Evolutionary conservation across 2,797 vertebrate genomes (phyloP).

Genomic region (Sebastes vulpes): DNA sequence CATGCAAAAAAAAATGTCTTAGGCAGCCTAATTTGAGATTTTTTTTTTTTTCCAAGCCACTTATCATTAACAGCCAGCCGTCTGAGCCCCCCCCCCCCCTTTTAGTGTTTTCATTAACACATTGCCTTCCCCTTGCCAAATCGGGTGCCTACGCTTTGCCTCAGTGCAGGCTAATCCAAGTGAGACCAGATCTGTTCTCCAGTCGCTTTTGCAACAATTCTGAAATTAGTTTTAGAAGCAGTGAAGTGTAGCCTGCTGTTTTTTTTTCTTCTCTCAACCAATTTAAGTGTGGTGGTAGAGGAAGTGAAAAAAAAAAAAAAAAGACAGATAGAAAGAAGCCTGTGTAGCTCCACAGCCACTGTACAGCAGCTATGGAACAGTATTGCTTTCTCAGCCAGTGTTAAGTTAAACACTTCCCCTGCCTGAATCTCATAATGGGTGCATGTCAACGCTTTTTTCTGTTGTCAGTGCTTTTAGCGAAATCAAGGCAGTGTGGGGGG

Average conservation of each 20-base stretch:
- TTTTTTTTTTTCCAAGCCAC: slow-evolving; percentile 34
- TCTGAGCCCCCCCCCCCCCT: not conserved
- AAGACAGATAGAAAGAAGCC: slow-evolving; percentile 13
- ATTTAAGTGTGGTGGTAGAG: slow-evolving; percentile 64
- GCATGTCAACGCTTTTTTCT: slow-evolving; percentile 43
- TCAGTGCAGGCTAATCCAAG: slow-evolving; percentile 76
- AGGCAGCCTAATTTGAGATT: slow-evolving; percentile 44
- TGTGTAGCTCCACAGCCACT: slow-evolving; percentile 20
- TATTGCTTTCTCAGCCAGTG: slow-evolving; percentile 42
- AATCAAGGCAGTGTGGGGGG: slow-evolving; percentile 38
- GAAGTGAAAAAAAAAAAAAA: not conserved
- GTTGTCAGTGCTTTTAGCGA: slow-evolving; percentile 57
- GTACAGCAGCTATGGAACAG: not conserved
- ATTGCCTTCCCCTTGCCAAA: slow-evolving; percentile 67
- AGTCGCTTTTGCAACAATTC: slow-evolving; percentile 74
- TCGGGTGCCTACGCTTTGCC: slow-evolving; percentile 58
- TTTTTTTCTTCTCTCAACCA: slow-evolving; percentile 78
- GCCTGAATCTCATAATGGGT: slow-evolving; percentile 59
- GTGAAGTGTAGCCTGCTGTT: slow-evolving; percentile 73
- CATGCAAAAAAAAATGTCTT: not conserved
- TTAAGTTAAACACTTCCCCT: slow-evolving; percentile 52
- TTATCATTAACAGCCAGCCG: slow-evolving; percentile 62
- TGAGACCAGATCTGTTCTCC: slow-evolving; percentile 77
- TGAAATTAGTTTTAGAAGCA: slow-evolving; percentile 81
- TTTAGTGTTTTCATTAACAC: slow-evolving; percentile 70